phyloP scores from a whole-genome alignment of 2,113 vertebrate species.

The Anoura caudifer region DNA sequence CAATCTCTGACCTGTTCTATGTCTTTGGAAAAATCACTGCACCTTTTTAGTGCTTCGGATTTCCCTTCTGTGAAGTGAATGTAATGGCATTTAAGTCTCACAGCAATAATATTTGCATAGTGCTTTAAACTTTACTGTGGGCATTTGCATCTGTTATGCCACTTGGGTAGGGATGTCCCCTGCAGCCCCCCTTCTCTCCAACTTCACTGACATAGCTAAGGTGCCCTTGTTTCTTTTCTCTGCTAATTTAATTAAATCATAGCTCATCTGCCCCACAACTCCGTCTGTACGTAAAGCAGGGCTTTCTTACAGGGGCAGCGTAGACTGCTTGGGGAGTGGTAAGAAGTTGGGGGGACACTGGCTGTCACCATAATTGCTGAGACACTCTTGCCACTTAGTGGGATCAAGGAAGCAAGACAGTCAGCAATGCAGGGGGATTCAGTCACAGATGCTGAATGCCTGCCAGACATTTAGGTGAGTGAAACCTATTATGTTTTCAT shows the following conservation, averaged over 20 bases:
- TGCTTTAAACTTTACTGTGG: slow-evolving; percentile 37
- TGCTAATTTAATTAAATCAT: slow-evolving; percentile 32
- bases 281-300: not conserved
- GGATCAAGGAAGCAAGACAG: not conserved
- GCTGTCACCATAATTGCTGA: not conserved
- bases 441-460: not conserved
- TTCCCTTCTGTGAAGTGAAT: slow-evolving; percentile 32
- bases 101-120: slow-evolving; percentile 57
- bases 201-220: not conserved
- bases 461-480: not conserved
- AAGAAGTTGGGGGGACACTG: not conserved
- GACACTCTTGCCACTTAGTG: accelerated
- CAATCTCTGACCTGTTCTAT: slow-evolving; percentile 52
- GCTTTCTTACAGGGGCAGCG: not conserved
- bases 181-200: not conserved
- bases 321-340: not conserved
- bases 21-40: slow-evolving; percentile 52
- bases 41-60: not conserved
- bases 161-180: not conserved
- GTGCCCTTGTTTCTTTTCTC: not conserved
- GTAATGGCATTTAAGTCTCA: slow-evolving; percentile 48
- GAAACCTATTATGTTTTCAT: not conserved
- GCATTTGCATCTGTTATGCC: slow-evolving; percentile 18
- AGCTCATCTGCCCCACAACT: not conserved
- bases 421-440: accelerated